Conservation (phyloP, 2,113 vertebrate genomes). For the Saccopteryx leptura region DNA sequence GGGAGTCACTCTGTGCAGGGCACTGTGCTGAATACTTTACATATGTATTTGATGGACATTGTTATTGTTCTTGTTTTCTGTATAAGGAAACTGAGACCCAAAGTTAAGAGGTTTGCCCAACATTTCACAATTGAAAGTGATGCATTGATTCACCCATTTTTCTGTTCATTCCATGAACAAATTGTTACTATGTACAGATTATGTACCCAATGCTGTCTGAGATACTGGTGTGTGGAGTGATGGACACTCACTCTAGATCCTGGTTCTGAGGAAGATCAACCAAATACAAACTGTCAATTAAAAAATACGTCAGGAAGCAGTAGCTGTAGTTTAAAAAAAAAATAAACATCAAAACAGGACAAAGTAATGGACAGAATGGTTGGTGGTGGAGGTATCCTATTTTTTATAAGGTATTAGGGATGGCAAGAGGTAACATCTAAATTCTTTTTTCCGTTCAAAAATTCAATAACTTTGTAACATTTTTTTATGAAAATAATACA, state of each 20-base stretch:
- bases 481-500: background rate
- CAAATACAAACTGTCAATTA: background rate
- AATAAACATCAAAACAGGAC: background rate
- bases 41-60: background rate
- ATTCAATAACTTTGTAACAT: background rate
- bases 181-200: background rate
- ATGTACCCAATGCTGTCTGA: background rate
- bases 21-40: background rate
- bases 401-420: background rate
- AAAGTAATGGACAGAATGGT: background rate
- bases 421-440: background rate
- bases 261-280: background rate
- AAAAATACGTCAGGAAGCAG: background rate
- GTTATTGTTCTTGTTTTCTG: background rate
- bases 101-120: background rate
- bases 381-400: background rate
- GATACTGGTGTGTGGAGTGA: background rate
- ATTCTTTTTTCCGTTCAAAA: background rate
- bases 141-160: background rate
- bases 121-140: background rate
- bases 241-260: background rate
- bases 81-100: slow-evolving; percentile 4
- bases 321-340: background rate
- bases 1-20: background rate
- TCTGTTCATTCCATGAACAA: too few species aligned